A percentile compares a stretch with the other conserved stretches of the same genome.
phyloP scores from a whole-genome alignment of 92 coral and sea anemone species.

The Zoanthus gigantus region DNA sequence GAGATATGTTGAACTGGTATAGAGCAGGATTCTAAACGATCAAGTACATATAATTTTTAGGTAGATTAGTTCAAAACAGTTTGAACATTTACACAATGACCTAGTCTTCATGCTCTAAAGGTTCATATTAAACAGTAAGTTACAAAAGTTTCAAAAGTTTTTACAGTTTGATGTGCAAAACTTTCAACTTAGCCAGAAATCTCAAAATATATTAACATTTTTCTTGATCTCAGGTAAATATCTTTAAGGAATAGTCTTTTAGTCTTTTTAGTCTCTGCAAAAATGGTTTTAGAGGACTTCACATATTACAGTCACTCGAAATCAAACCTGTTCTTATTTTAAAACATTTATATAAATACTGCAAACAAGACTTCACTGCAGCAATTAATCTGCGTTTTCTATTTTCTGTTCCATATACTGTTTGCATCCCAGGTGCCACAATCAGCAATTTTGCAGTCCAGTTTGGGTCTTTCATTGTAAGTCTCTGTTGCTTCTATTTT shows the following conservation, averaged over 20 bases:
- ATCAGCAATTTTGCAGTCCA: constrained; percentile 74
- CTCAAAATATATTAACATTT: neutral
- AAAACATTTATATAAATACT: neutral
- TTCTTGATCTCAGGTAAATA: neutral
- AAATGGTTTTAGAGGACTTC: neutral
- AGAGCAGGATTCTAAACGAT: no score
- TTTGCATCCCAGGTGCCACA: constrained; percentile 87
- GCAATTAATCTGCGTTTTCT: neutral
- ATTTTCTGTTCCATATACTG: constrained; percentile 68
- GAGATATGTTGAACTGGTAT: no score
- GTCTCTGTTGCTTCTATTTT: constrained; percentile 86
- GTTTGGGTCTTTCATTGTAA: constrained; percentile 93
- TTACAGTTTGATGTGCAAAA: neutral
- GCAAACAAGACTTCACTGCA: neutral
- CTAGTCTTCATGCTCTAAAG: no score
- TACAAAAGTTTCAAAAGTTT: no score
- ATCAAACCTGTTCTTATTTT: neutral
- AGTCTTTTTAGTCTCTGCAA: neutral
- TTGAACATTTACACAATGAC: no score
- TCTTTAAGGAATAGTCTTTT: neutral
- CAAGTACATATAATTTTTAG: no score
- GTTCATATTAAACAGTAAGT: no score
- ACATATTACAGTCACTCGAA: neutral
- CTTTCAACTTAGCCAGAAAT: neutral
- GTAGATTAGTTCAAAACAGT: no score